Conservation (phyloP, 2,888 invertebrate species). For the Zele albiditarsus region DNA sequence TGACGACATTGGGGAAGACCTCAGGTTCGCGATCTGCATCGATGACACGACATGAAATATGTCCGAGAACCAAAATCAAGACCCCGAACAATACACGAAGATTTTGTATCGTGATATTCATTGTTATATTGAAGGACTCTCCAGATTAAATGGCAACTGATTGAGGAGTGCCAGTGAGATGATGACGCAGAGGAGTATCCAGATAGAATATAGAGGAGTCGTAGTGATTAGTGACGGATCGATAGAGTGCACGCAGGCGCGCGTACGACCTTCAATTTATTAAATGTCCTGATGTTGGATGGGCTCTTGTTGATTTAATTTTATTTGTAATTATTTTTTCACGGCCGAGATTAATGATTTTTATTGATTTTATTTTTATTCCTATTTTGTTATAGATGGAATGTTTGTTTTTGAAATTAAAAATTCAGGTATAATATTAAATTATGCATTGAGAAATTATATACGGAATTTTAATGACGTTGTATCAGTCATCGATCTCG, state of each 20-base stretch:
- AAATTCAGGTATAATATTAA: background rate
- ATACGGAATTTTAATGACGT: conserved; percentile 21
- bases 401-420: background rate
- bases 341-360: background rate
- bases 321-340: no score
- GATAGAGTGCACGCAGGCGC: conserved; percentile 17
- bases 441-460: conserved; percentile 17
- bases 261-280: background rate
- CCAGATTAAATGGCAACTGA: conserved; percentile 16
- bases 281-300: background rate
- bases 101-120: conserved; percentile 13
- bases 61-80: conserved; percentile 14
- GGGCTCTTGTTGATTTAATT: conserved; percentile 5
- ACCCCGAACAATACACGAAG: background rate
- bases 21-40: conserved; percentile 22
- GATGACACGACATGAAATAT: conserved; percentile 14
- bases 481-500: conserved; percentile 23
- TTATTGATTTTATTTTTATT: background rate
- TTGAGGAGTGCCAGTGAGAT: conserved; percentile 1
- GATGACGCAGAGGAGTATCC: conserved; percentile 13
- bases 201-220: conserved; percentile 11
- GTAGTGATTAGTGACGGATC: background rate
- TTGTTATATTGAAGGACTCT: background rate
- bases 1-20: conserved; percentile 28
- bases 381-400: background rate